Evolutionary conservation across 2,113 vertebrate genomes (phyloP), one percentile per base, ranked within the genome.

Genomic region (Pachypanchax playfairii): DNA sequence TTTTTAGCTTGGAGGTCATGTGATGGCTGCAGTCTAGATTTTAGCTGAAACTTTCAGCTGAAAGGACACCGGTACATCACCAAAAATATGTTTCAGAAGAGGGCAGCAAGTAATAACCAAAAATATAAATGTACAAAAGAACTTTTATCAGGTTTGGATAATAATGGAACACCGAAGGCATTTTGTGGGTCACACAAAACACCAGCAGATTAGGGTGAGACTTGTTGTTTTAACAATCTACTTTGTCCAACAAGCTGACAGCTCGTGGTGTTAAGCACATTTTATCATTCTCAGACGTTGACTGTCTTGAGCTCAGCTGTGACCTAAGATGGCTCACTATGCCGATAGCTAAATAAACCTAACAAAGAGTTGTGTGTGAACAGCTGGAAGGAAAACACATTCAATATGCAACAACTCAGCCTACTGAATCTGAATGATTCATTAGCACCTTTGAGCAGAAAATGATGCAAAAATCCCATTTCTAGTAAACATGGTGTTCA

Each of bases 1-100:
- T 86, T 66, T 71, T 72, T 44, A 46, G 74, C 44, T 65, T 65
- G 33, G 69, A 86, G 75, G 84, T 87, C 81, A 84, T 79, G 69
- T 77, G 61, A 68, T 78, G 72, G 73, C 67, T 75, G 12, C 5
- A 66, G 63, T 70, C 62, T 73, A 47, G 56, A 33, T 68, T 71
- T 66, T 24, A 46, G 66, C 75, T 39, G 61, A 26, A 62, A 60
- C 75, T 44, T 22, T 53, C 31, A 46, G 69, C 39, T 20, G 48
- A 73, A 54, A 26, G 56, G 56, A 63, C 48, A 62, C 36, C 55
- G 1, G 56, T 50, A 33, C 38, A 71, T 20, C 48, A 61, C 43
- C 5, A 43, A 25, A 22, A 67, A 33, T 2, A 47, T 65, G 50
- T 52, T 35, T 39, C 42, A 76, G 42, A 60, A 57, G 8, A 69